Conservation (phyloP, 2,797 vertebrate species). For the Alauda arvensis region DNA sequence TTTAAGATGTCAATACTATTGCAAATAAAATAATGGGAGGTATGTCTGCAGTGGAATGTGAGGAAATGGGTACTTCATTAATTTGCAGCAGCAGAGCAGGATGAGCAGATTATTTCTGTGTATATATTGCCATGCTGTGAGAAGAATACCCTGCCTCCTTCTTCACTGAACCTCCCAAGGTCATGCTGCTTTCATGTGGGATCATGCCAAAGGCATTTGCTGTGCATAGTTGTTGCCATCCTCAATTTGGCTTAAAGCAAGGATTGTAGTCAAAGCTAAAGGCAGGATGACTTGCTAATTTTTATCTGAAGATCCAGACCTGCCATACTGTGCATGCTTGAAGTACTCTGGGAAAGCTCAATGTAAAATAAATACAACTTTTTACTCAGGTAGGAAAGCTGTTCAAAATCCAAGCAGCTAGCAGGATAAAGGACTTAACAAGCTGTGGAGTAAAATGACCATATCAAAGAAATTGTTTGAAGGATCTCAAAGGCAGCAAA, state of each 20-base stretch:
- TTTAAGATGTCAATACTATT: neutral
- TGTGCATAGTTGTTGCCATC: neutral
- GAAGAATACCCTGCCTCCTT: neutral
- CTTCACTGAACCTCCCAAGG: neutral
- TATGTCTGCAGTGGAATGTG: neutral
- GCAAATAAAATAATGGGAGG: neutral
- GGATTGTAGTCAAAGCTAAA: neutral
- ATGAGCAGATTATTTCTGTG: neutral
- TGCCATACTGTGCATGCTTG: neutral
- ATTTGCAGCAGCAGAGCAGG: neutral
- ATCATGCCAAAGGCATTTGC: neutral
- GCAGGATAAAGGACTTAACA: neutral
- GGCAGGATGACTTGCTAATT: neutral
- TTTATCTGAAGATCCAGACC: neutral
- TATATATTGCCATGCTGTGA: neutral
- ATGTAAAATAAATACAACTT: neutral
- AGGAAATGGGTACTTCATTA: neutral
- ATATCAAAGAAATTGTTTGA: neutral
- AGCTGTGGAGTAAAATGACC: neutral
- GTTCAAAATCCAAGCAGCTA: neutral
- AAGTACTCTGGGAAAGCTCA: neutral
- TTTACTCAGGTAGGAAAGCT: neutral
- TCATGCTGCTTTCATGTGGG: neutral
- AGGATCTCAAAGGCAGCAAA: neutral
- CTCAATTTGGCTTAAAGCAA: neutral